phyloP scores from a whole-genome alignment of 2,797 vertebrate genomes.

The Nothura maculosa region DNA sequence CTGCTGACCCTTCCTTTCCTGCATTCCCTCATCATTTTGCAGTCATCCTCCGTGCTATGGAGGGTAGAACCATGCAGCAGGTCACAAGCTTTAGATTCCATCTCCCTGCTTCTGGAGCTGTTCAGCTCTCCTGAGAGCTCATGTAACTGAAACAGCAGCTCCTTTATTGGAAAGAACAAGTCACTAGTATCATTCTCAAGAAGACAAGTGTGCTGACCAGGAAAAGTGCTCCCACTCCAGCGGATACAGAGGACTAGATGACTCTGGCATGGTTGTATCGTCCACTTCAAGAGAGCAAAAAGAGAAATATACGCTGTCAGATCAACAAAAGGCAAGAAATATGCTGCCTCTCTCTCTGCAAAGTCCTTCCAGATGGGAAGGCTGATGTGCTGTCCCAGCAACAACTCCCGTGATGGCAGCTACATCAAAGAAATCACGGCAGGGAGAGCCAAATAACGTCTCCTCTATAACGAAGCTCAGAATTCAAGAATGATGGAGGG shows the following conservation, averaged over 20 bases:
- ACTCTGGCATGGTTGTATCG: neutral
- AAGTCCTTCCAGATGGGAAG: slow-evolving; percentile 60
- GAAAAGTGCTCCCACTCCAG: neutral
- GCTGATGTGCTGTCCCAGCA: slow-evolving; percentile 41
- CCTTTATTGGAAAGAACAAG: neutral
- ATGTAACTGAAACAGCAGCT: neutral
- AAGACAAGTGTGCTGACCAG: neutral
- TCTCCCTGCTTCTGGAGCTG: neutral
- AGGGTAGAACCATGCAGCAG: neutral
- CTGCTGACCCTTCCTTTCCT: neutral
- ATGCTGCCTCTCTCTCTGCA: neutral
- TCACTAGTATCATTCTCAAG: neutral
- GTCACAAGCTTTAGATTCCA: neutral
- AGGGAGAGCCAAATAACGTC: slow-evolving; percentile 6
- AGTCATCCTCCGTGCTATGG: accelerated
- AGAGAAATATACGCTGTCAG: neutral
- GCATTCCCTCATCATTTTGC: neutral
- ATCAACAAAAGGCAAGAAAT: slow-evolving; percentile 40
- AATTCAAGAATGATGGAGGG: neutral
- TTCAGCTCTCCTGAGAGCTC: neutral
- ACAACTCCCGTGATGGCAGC: slow-evolving; percentile 42
- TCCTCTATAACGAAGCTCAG: slow-evolving; percentile 34
- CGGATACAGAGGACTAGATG: neutral
- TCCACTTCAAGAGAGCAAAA: neutral
- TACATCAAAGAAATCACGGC: slow-evolving; percentile 30